Evolutionary conservation across 2,888 invertebrate species (phyloP).

Genomic region (Celastrina argiolus): DNA sequence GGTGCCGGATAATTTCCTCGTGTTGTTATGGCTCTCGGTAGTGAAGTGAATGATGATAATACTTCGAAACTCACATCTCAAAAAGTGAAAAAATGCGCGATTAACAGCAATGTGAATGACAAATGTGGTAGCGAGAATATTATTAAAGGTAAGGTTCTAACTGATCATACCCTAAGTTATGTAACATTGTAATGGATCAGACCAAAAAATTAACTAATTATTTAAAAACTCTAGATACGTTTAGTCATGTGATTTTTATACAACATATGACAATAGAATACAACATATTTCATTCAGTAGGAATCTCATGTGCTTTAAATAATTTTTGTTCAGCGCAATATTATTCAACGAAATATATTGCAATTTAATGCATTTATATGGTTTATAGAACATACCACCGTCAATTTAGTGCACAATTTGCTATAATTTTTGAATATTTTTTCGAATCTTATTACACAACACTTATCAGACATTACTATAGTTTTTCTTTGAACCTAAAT

Average conservation of each 20-base stretch:
- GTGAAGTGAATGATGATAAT: conserved; percentile 78
- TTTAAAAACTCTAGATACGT: conserved; percentile 37
- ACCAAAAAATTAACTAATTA: conserved; percentile 40
- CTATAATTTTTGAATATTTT: conserved; percentile 29
- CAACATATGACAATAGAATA: conserved; percentile 50
- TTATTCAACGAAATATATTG: background rate
- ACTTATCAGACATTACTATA: conserved; percentile 30
- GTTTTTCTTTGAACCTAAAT: background rate
- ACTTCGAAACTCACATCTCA: conserved; percentile 64
- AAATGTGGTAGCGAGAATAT: conserved; percentile 63
- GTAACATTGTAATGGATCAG: conserved; percentile 62
- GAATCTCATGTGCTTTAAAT: background rate
- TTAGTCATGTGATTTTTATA: conserved; percentile 62
- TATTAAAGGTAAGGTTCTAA: conserved; percentile 67
- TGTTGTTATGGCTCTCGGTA: conserved; percentile 79
- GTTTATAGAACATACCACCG: background rate
- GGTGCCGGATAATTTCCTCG: conserved; percentile 71
- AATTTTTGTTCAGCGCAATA: background rate
- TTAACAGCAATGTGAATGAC: conserved; percentile 61
- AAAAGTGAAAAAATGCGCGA: conserved; percentile 74
- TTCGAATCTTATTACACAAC: conserved; percentile 34
- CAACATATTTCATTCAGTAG: conserved; percentile 8
- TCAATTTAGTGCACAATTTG: background rate
- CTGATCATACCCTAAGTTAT: conserved; percentile 70
- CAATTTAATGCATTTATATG: background rate